Evolutionary conservation across 1,140 invertebrate genomes (phyloP).

Genomic region (Danaus melanippus): DNA sequence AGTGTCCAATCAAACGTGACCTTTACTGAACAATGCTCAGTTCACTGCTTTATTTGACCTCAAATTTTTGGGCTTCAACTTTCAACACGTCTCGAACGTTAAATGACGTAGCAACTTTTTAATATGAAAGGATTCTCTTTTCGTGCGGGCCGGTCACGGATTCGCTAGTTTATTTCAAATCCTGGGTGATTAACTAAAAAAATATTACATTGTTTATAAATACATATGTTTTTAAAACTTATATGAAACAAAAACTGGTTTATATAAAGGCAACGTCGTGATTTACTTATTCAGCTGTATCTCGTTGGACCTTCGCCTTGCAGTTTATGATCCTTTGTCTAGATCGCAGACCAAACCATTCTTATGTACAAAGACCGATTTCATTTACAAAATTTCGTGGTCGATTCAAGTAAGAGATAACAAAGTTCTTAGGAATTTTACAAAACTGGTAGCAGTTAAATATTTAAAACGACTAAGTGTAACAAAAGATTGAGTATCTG

Average conservation of each 20-base stretch:
- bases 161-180: neutral
- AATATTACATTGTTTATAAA: too few species aligned
- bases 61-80: slow-evolving; percentile 34
- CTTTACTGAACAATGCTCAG: slow-evolving; percentile 53
- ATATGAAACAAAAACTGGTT: slow-evolving; percentile 37
- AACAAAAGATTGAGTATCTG: neutral
- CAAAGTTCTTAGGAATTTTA: too few species aligned
- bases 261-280: slow-evolving; percentile 32
- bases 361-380: too few species aligned
- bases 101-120: slow-evolving; percentile 20
- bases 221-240: too few species aligned
- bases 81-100: slow-evolving; percentile 34
- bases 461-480: too few species aligned
- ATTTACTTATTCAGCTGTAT: slow-evolving; percentile 33
- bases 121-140: slow-evolving; percentile 14
- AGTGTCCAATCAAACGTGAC: slow-evolving; percentile 42
- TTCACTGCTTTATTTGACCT: slow-evolving; percentile 35
- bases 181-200: neutral
- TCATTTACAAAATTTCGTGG: too few species aligned
- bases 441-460: too few species aligned
- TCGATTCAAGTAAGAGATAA: too few species aligned
- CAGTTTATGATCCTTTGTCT: slow-evolving; percentile 27
- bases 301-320: slow-evolving; percentile 15
- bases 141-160: slow-evolving; percentile 11
- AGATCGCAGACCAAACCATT: neutral